phyloP scores from a whole-genome alignment of 2,797 vertebrate species.

The Scolopax bukidnonensis region DNA sequence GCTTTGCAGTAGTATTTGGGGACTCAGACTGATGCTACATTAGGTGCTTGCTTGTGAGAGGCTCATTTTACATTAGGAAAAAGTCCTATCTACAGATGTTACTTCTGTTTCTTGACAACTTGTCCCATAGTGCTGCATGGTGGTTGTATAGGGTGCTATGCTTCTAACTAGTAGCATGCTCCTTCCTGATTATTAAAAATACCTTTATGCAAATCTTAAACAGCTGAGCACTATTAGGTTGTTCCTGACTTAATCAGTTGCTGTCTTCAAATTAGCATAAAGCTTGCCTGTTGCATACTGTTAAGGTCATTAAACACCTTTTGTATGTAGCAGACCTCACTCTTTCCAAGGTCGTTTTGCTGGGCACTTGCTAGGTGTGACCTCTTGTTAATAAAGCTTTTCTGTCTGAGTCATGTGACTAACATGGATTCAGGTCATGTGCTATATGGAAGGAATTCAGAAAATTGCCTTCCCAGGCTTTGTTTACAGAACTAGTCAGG shows the following conservation, averaged over 20 bases:
- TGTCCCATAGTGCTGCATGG: background rate
- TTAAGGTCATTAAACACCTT: background rate
- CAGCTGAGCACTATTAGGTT: background rate
- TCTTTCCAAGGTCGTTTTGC: slow-evolving; percentile 2
- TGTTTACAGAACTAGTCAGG: background rate
- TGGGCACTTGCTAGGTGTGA: background rate
- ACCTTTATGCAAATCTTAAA: background rate
- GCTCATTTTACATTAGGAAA: background rate
- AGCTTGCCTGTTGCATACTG: background rate
- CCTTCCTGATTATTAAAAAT: background rate
- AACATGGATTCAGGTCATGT: background rate
- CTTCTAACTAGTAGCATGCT: background rate
- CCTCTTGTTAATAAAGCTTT: background rate
- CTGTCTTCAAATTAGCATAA: background rate
- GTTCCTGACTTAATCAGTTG: background rate
- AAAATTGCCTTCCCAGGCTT: background rate
- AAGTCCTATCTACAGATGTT: background rate
- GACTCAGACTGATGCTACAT: background rate
- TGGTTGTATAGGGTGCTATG: background rate
- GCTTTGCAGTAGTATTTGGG: background rate
- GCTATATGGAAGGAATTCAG: background rate
- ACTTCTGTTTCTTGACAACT: background rate
- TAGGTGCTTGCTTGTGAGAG: background rate
- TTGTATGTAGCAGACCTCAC: background rate
- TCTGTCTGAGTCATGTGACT: background rate